Base-by-base conservation (phyloP, 2,113 vertebrate genomes). In the Chiloscyllium plagiosum region DNA sequence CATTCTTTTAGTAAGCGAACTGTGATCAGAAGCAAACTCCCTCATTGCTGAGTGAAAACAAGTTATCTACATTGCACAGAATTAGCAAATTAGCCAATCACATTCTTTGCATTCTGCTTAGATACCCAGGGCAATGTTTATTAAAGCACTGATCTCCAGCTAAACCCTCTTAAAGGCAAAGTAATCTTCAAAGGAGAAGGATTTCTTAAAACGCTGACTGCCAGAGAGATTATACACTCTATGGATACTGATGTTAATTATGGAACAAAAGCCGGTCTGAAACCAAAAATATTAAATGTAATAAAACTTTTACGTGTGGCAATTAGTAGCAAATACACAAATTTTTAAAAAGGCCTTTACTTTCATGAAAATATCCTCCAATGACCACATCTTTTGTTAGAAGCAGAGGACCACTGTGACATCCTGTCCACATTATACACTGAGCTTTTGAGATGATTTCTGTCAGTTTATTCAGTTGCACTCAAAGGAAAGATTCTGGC, bases 131-230 rank as follows among this genome's bases (percentile, higher is more conserved):
- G 90, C 50, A 86, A 93, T 93, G 96, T 95, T 96, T 96, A 95
- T 97, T 97, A 96, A 97, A 96, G 95, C 47, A 65, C 95, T 93
- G 96, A 96, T 96, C 97, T 97, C 96, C 96, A 96, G 92, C 96
- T 96, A 96, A 97, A 97, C 85, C 96, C 89, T 96, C 97, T 97
- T 96, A 96, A 90, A 92, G 96, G 96, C 80, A 95, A 96, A 96
- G 96, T 97, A 97, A 97, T 97, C 97, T 97, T 97, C 96, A 97
- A 97, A 97, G 97, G 96, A 47, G 96, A 96, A 95, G 95, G 61
- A 96, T 97, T 97, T 97, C 96, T 95, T 96, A 96, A 80, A 96
- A 96, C 94, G 96, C 95, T 96, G 95, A 94, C 96, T 96, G 95
- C 95, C n/a, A 96, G 96, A 95, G 83, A 86, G 97, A 97, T 97